Percentiles rank a stretch among this genome's conserved stretches.
phyloP scores from a whole-genome alignment of 2,888 invertebrate genomes.

The Dolichopus griseipennis region DNA sequence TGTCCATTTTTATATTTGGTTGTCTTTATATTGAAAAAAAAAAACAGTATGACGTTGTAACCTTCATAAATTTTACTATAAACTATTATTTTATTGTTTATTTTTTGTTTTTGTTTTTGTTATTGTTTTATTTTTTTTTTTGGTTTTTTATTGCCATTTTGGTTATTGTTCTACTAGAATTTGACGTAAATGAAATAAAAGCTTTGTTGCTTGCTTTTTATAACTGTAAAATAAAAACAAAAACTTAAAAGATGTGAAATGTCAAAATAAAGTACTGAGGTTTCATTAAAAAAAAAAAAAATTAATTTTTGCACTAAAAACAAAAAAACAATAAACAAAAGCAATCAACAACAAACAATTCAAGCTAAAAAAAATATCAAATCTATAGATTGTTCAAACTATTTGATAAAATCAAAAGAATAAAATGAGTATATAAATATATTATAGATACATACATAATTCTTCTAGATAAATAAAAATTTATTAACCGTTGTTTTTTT shows the following conservation, averaged over 20 bases:
- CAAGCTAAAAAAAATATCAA: not conserved
- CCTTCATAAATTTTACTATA: conserved; percentile 6
- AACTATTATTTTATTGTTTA: not conserved
- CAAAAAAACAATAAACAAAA: too few relatives aligned
- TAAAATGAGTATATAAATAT: too few relatives aligned
- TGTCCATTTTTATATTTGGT: not conserved
- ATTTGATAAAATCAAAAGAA: too few relatives aligned
- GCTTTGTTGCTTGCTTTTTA: too few relatives aligned
- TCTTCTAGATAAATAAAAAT: not conserved
- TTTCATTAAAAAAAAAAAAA: too few relatives aligned
- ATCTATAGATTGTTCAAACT: too few relatives aligned
- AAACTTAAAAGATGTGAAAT: not conserved
- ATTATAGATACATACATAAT: too few relatives aligned
- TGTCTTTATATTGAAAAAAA: not conserved
- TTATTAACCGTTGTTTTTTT: not conserved
- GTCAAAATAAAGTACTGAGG: not conserved
- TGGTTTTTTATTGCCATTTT: not conserved
- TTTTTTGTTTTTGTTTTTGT: not conserved
- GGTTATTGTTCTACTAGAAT: not conserved
- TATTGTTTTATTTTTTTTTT: not conserved
- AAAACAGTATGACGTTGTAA: not conserved
- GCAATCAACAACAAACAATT: too few relatives aligned
- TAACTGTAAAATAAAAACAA: too few relatives aligned
- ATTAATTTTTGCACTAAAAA: too few relatives aligned
- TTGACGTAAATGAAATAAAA: not conserved